These are phyloP conservation scores for Thalassophryne amazonica DNA, from an alignment of 2,797 vertebrate species.

Conservation along the genomic window DNA sequence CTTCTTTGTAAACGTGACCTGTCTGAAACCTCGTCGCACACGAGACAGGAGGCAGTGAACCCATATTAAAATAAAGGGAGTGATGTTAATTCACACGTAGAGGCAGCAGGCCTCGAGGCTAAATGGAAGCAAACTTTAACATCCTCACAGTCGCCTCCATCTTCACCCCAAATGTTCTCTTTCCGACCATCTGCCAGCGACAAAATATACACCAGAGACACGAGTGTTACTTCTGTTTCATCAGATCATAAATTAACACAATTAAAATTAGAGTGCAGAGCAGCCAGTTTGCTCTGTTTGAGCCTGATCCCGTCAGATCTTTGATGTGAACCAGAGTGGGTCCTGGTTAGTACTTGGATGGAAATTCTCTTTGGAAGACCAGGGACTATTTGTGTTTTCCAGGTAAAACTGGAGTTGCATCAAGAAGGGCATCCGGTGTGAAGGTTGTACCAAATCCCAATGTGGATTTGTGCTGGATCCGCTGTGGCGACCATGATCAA, in stretches of 20 bases:
- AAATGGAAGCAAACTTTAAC: constrained; percentile 14
- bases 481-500: no score
- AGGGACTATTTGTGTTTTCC: no score
- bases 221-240: constrained; percentile 22
- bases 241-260: constrained; percentile 21
- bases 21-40: not conserved
- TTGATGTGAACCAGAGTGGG: no score
- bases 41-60: constrained; percentile 11
- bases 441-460: no score
- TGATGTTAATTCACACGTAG: constrained; percentile 16
- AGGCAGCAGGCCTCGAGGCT: constrained; percentile 13
- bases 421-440: no score
- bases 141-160: constrained; percentile 19
- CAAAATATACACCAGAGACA: not conserved
- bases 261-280: no score
- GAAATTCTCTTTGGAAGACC: no score
- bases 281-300: no score
- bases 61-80: constrained; percentile 14
- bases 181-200: constrained; percentile 37
- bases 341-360: no score
- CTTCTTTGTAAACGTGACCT: constrained; percentile 1
- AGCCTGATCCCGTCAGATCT: no score
- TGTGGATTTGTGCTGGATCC: no score
- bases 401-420: no score
- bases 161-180: constrained; percentile 22